Percentiles rank a stretch among this genome's conserved stretches.
These are phyloP conservation scores for Lepus townsendii DNA, from an alignment of 2,797 vertebrate genomes.

Conservation along the genomic window DNA sequence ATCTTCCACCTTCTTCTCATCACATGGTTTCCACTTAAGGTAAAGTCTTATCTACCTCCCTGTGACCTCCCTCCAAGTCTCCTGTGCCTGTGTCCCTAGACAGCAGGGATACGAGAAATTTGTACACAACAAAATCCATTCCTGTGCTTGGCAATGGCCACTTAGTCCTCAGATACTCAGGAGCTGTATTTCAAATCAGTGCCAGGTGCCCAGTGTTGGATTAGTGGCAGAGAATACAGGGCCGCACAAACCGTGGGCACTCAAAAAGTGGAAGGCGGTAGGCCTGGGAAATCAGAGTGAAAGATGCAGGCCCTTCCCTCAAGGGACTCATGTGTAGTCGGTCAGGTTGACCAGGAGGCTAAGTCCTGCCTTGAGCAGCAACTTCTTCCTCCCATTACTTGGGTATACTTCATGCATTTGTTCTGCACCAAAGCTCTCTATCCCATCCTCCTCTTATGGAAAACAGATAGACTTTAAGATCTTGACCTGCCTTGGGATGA, in stretches of 20 bases:
- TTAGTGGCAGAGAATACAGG: not conserved
- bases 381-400: not conserved
- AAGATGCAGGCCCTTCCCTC: not conserved
- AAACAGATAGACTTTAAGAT: not conserved
- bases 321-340: accelerated
- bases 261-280: not conserved
- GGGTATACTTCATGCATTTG: accelerated
- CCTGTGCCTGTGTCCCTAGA: accelerated
- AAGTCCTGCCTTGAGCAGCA: accelerated
- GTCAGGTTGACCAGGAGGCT: not conserved
- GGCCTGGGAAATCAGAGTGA: too few relatives aligned
- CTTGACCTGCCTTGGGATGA: too few relatives aligned
- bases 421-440: not conserved
- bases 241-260: accelerated
- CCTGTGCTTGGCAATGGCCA: too few relatives aligned
- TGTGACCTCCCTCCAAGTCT: too few relatives aligned
- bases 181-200: not conserved
- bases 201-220: accelerated
- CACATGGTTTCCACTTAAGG: not conserved
- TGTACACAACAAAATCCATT: not conserved
- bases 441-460: not conserved
- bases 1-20: not conserved
- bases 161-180: accelerated
- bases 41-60: not conserved
- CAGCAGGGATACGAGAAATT: not conserved